These are phyloP conservation scores for Danio albolineatus DNA, from an alignment of 2,797 vertebrate species.

Conservation along the genomic window DNA sequence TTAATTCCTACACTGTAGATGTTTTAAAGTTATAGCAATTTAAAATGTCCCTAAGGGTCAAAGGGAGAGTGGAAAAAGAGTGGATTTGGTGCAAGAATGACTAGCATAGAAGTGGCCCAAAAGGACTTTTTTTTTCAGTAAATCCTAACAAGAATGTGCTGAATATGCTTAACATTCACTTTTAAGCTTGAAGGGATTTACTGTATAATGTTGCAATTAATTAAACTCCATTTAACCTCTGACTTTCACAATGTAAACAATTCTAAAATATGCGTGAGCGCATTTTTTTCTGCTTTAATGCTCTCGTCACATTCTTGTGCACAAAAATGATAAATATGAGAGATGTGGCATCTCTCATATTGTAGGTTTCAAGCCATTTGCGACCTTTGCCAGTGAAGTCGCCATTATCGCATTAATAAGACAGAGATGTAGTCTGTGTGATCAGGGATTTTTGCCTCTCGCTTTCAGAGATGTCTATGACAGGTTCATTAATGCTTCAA, in stretches of 20 bases:
- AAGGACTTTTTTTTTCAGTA: background rate
- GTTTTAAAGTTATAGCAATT: background rate
- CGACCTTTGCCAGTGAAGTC: background rate
- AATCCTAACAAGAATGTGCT: background rate
- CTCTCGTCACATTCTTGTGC: background rate
- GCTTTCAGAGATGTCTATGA: constrained; percentile 30
- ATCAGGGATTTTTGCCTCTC: constrained; percentile 8
- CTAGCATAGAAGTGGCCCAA: background rate
- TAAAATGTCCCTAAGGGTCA: background rate
- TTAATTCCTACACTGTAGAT: too few species aligned
- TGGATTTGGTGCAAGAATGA: background rate
- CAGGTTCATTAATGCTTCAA: constrained; percentile 41
- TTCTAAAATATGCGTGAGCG: background rate
- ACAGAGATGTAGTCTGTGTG: background rate
- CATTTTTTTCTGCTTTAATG: background rate
- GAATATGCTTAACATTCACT: background rate
- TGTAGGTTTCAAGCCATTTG: background rate
- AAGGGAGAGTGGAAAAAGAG: background rate
- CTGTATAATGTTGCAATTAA: background rate
- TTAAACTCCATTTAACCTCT: too few species aligned
- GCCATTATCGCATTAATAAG: constrained; percentile 7
- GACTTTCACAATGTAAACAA: background rate
- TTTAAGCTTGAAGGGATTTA: background rate
- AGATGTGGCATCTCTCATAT: background rate
- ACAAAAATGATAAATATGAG: background rate